Percentiles rank a stretch among this genome's conserved stretches.
Evolutionary conservation across 23 tunicate species (phyloP).

Genomic region (Ascidia mentula): DNA sequence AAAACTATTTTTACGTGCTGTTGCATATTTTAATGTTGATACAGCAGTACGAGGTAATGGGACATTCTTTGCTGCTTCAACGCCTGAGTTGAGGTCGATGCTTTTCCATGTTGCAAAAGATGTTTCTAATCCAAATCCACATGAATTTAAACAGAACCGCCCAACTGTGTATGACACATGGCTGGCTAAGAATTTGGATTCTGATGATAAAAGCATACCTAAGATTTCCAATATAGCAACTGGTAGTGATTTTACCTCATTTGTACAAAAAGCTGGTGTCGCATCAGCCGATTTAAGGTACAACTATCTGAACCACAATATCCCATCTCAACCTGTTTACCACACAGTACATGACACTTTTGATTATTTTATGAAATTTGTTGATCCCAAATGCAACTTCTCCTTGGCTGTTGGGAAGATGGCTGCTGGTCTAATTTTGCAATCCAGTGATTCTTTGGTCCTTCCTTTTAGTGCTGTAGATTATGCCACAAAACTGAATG

Average conservation of each 20-base stretch:
- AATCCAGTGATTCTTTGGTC: slow-evolving; percentile 26
- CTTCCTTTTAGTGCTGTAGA: slow-evolving; percentile 54
- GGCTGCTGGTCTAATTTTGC: slow-evolving; percentile 36
- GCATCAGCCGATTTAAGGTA: slow-evolving; percentile 38
- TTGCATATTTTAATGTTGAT: slow-evolving; percentile 51
- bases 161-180: slow-evolving; percentile 88
- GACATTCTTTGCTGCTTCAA: slow-evolving; percentile 38
- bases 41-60: slow-evolving; percentile 56
- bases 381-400: slow-evolving; percentile 58
- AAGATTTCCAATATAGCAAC: slow-evolving; percentile 42
- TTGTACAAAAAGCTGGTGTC: slow-evolving; percentile 52
- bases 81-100: slow-evolving; percentile 20
- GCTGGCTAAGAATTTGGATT: slow-evolving; percentile 39
- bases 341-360: slow-evolving; percentile 50
- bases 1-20: slow-evolving; percentile 29
- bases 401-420: slow-evolving; percentile 53
- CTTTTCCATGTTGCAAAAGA: slow-evolving; percentile 15
- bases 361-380: slow-evolving; percentile 43
- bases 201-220: slow-evolving; percentile 30
- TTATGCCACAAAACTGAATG: slow-evolving; percentile 36
- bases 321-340: slow-evolving; percentile 51
- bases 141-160: slow-evolving; percentile 43
- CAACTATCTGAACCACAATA: not conserved
- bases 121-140: slow-evolving; percentile 50
- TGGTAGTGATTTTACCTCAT: slow-evolving; percentile 73